A percentile compares a stretch with the other conserved stretches of the same genome.
These are phyloP conservation scores for Heliocidaris tuberculata DNA, from an alignment of 35 echinoderm and acorn worm genomes.

Conservation along the genomic window DNA sequence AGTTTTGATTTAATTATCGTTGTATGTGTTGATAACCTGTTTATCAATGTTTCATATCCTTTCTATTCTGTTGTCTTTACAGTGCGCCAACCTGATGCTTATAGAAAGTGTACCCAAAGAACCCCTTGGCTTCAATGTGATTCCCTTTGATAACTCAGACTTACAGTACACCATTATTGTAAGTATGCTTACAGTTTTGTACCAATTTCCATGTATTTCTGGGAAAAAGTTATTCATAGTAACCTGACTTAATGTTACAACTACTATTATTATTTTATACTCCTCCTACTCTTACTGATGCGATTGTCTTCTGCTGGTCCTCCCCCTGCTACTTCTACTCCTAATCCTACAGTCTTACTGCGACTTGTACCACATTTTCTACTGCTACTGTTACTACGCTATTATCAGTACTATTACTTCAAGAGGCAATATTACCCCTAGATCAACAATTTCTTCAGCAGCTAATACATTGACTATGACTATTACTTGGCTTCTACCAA, in stretches of 20 bases:
- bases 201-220: neutral
- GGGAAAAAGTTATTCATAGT: neutral
- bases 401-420: too few relatives aligned
- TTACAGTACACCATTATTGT: conserved; percentile 89
- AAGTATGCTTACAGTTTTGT: conserved; percentile 19
- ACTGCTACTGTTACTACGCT: too few relatives aligned
- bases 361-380: too few relatives aligned
- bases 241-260: neutral
- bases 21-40: neutral
- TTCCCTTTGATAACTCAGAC: conserved; percentile 81
- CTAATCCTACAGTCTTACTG: too few relatives aligned
- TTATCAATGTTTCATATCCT: conserved; percentile 12
- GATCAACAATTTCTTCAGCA: too few relatives aligned
- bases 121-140: conserved; percentile 79
- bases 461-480: too few relatives aligned
- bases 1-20: conserved; percentile 3
- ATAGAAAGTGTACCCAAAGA: conserved; percentile 82
- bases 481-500: too few relatives aligned
- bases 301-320: too few relatives aligned
- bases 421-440: too few relatives aligned
- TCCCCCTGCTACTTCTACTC: too few relatives aligned
- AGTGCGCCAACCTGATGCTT: conserved; percentile 92
- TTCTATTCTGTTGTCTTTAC: conserved; percentile 52
- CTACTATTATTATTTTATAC: neutral
- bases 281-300: too few relatives aligned